Evolutionary conservation across 2,888 invertebrate genomes (phyloP).

Genomic region (Dyspetes luteomarginatus): DNA sequence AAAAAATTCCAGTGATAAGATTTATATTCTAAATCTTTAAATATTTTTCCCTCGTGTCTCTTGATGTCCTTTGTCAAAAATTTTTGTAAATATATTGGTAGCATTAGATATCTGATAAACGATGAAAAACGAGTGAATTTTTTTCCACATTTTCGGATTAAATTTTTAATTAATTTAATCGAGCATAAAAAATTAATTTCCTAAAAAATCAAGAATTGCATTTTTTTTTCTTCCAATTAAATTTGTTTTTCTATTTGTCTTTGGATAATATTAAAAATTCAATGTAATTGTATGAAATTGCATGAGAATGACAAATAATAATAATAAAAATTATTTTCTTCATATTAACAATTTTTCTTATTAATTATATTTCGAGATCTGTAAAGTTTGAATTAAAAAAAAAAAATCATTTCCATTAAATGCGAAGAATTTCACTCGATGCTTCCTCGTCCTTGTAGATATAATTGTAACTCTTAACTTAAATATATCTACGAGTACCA

Average conservation of each 20-base stretch:
- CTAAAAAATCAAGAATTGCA: no score
- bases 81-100: slow-evolving; percentile 59
- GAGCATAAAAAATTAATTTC: background rate
- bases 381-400: no score
- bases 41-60: slow-evolving; percentile 34
- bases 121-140: slow-evolving; percentile 44
- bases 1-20: slow-evolving; percentile 1
- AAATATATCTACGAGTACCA: no score
- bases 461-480: background rate
- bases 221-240: no score
- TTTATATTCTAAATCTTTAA: slow-evolving; percentile 21
- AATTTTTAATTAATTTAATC: background rate
- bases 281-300: no score
- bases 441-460: slow-evolving; percentile 3
- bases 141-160: background rate
- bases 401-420: background rate
- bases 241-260: no score
- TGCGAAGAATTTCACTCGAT: slow-evolving; percentile 14
- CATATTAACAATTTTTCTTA: no score
- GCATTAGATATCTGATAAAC: background rate
- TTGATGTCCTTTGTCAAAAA: slow-evolving; percentile 39
- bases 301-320: no score
- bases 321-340: no score
- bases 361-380: no score
- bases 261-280: no score